phyloP scores from a whole-genome alignment of 2,888 invertebrate genomes.

The Ophion costatus region DNA sequence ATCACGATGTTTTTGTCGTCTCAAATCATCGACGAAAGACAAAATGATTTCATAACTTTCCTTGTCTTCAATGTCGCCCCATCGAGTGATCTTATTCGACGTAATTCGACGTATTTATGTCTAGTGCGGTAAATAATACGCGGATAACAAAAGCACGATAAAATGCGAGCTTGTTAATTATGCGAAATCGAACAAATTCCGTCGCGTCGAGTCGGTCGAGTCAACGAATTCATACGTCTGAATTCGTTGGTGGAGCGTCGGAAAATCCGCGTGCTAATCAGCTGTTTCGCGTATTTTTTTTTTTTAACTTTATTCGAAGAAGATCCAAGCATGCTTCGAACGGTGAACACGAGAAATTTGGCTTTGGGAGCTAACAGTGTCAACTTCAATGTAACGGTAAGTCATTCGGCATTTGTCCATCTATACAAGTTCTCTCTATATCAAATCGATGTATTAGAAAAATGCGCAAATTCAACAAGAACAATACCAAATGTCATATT shows the following conservation, averaged over 20 bases:
- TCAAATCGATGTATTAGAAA: too few species aligned
- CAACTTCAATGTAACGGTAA: conserved; percentile 69
- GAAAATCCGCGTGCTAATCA: conserved; percentile 14
- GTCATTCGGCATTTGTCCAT: conserved; percentile 39
- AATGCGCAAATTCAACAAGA: too few species aligned
- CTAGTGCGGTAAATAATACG: not conserved
- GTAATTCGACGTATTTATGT: not conserved
- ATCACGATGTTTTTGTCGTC: not conserved
- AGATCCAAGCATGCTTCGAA: conserved; percentile 68
- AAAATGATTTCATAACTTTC: conserved; percentile 60
- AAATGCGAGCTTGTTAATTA: not conserved
- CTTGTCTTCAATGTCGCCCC: conserved; percentile 12
- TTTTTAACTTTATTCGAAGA: not conserved
- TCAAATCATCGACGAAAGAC: not conserved
- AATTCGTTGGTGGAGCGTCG: too few species aligned
- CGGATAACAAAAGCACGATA: conserved; percentile 1
- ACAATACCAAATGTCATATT: too few species aligned
- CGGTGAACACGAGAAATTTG: conserved; percentile 56
- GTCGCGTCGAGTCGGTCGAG: not conserved
- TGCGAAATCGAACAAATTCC: not conserved
- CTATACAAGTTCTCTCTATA: not conserved
- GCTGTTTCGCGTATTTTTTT: not conserved
- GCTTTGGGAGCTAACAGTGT: conserved; percentile 59
- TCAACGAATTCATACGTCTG: too few species aligned
- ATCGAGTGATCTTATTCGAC: conserved; percentile 37